Evolutionary conservation across 2,113 vertebrate genomes (phyloP).

Genomic region (Myotis brandtii): DNA sequence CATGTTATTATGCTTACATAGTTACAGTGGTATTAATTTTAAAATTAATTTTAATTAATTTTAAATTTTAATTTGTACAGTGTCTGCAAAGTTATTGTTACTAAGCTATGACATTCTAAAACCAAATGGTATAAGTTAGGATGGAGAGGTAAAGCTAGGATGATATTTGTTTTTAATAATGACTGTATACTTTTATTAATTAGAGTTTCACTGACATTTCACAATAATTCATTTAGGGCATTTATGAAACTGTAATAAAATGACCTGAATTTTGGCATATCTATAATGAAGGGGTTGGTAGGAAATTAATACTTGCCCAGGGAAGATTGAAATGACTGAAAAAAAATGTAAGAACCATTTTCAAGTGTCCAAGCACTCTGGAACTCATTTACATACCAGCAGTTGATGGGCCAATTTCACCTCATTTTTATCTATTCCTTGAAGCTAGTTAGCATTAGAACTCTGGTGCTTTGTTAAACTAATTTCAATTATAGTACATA

Average conservation of each 20-base stretch:
- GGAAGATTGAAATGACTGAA: conserved; percentile 41
- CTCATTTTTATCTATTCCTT: conserved; percentile 68
- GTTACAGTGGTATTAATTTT: not conserved
- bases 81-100: not conserved
- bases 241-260: conserved; percentile 43
- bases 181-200: not conserved
- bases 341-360: conserved; percentile 35
- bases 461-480: conserved; percentile 44
- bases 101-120: not conserved
- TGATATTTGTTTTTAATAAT: conserved; percentile 15
- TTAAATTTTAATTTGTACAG: not conserved
- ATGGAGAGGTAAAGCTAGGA: not conserved
- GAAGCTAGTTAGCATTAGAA: conserved; percentile 53
- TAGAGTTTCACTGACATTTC: conserved; percentile 37
- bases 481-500: conserved; percentile 58
- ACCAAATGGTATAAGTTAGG: not conserved
- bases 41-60: not conserved
- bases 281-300: conserved; percentile 25
- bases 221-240: not conserved
- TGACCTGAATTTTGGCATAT: conserved; percentile 44
- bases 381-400: conserved; percentile 67
- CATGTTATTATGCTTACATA: not conserved
- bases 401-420: conserved; percentile 68
- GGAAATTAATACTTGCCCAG: conserved; percentile 46
- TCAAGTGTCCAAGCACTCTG: conserved; percentile 24